Evolutionary conservation across 2,888 invertebrate genomes (phyloP), one percentile per base, ranked within the genome.

Genomic region (Parelbella ahira): DNA sequence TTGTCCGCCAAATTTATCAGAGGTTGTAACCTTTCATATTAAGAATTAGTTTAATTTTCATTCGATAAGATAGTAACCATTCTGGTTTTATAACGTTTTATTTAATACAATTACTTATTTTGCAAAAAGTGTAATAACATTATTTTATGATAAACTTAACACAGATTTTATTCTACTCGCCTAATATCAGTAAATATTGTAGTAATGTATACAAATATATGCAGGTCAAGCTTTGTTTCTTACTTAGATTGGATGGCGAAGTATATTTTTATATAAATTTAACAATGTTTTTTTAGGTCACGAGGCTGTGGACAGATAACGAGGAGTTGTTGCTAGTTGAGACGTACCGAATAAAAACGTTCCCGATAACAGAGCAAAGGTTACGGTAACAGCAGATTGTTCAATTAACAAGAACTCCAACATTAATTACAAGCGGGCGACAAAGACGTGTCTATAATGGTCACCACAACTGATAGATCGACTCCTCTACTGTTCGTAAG

Each of bases 381-480:
- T 82, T 86, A 86, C 64, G 66, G 78, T 81, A 82, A 84, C 80
- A 83, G 58, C 54, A 59, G 77, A 82, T 79, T 79, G 72, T 66
- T 63, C 60, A 65, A 61, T 49, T 48, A 49, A 53, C 29, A 48
- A 39, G 45, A 45, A 36, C 42, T 33, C n/a, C n/a, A n/a, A n/a
- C n/a, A n/a, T n/a, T n/a, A n/a, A n/a, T n/a, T n/a, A n/a, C n/a
- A n/a, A n/a, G n/a, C n/a, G n/a, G n/a, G n/a, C n/a, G n/a, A n/a
- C n/a, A n/a, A n/a, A n/a, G n/a, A n/a, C n/a, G n/a, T n/a, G n/a
- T n/a, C n/a, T n/a, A n/a, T n/a, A n/a, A n/a, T n/a, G n/a, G n/a
- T n/a, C n/a, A n/a, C n/a, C n/a, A n/a, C n/a, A n/a, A n/a, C n/a
- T n/a, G n/a, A n/a, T n/a, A n/a, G n/a, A n/a, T n/a, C n/a, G n/a